Evolutionary conservation across 2,797 vertebrate species (phyloP).

Genomic region (Dromococcyx pavoninus): DNA sequence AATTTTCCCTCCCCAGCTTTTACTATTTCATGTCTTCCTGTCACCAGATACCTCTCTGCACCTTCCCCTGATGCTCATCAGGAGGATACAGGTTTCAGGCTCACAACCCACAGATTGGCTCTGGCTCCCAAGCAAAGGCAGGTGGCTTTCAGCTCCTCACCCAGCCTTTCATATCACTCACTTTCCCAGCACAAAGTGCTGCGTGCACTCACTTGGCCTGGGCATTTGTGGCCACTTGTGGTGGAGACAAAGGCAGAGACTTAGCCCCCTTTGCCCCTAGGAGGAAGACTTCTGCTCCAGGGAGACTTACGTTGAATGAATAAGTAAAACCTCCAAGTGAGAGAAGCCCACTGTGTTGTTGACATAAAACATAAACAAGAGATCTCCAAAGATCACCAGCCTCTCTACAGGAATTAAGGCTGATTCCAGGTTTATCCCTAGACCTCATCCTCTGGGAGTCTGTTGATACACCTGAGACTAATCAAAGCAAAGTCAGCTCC

Average conservation of each 20-base stretch:
- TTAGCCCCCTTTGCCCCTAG: background rate
- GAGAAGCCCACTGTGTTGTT: background rate
- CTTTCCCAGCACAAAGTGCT: fast-evolving
- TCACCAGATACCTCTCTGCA: background rate
- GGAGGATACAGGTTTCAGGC: background rate
- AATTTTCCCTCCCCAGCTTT: background rate
- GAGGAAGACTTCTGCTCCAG: background rate
- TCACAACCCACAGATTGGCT: background rate
- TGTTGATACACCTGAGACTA: background rate
- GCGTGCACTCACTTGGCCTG: fast-evolving
- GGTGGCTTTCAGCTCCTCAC: background rate
- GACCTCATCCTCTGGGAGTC: background rate
- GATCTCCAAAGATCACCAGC: background rate
- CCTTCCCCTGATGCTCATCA: background rate
- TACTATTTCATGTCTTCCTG: background rate
- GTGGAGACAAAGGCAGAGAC: background rate
- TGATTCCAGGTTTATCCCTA: background rate
- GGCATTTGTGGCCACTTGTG: background rate
- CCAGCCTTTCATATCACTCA: background rate
- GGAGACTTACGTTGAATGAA: background rate
- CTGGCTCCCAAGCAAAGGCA: background rate
- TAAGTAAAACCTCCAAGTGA: background rate
- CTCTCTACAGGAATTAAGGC: background rate
- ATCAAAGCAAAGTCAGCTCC: background rate
- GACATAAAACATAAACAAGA: background rate